Evolutionary conservation across 2,888 invertebrate species (phyloP), one percentile per base, ranked within the genome.

Genomic region (Gerris lacustris): DNA sequence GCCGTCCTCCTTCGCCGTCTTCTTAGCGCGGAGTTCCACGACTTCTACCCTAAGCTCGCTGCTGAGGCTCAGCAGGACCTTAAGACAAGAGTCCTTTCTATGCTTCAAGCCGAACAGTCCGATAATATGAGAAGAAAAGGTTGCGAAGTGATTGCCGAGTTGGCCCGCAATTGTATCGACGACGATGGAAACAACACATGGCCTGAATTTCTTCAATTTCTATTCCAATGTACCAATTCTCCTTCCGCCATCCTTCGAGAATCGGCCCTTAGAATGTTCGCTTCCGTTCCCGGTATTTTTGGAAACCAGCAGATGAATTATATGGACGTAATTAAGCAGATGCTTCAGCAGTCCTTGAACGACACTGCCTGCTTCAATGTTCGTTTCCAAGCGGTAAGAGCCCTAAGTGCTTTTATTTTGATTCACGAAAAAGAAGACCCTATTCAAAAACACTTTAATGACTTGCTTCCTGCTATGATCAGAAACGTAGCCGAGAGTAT

Each of bases 121-220:
- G 88, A 90, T 74, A 86, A 86, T 74, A 83, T 93, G 73, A 85
- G 96, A 71, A 89, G 92, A 75, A 97, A 97, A 68, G 74, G 96
- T 67, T 96, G 96, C 80, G 98, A 99, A 81, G 91, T 96, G 69
- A 91, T 92, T 62, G 92, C 97, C n/a, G 98, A 99, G 83, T 86
- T 96, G 68, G 96, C 96, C 6, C 86, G 96, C 78, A 96, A 95
- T 83, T 86, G 94, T 74, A 89, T 97, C 75, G 96, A 96, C 79
- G 96, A 96, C 77, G 94, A 95, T 79, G 95, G 96, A 69, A 93
- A 92, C 79, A 96, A 96, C 82, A 90, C 90, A 76, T 98, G 97
- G 98, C 95, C 94, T 9, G 96, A 97, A 80, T 93, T 98, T 79
- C 84, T 99, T 74, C 76, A 77, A 68, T 97, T 96, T 80, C 85